phyloP scores from a whole-genome alignment of 1,140 invertebrate genomes.

The Penaeus chinensis region DNA sequence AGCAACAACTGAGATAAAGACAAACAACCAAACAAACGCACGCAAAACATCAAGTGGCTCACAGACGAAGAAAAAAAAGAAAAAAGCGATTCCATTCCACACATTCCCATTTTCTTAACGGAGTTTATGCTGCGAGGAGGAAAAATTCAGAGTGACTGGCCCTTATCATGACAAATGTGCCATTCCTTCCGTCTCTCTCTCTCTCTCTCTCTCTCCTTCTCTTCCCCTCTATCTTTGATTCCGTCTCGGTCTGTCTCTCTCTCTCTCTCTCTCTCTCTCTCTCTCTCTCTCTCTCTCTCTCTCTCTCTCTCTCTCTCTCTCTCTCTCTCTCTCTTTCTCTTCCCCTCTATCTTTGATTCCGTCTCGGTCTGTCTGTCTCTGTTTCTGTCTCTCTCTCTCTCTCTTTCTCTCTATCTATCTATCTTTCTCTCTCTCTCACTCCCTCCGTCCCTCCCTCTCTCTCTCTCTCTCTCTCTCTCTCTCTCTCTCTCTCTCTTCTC shows the following conservation, averaged over 20 bases:
- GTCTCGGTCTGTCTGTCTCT: no score
- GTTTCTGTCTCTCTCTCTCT: not conserved
- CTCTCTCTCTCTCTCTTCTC: not conserved
- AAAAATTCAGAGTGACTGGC: not conserved
- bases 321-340: not conserved
- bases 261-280: slow-evolving; percentile 3
- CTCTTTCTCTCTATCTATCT: not conserved
- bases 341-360: no score
- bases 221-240: slow-evolving; percentile 1
- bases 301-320: slow-evolving; percentile 13
- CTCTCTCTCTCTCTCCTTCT: slow-evolving; percentile 11
- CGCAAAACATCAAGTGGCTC: no score
- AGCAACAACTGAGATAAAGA: no score
- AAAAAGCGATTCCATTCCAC: no score
- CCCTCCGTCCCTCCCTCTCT: not conserved
- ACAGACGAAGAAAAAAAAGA: no score
- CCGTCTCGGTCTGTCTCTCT: slow-evolving; percentile 10
- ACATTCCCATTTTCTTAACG: no score
- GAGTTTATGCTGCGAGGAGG: no score
- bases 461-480: not conserved
- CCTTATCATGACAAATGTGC: not conserved
- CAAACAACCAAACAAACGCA: no score
- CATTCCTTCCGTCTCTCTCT: not conserved
- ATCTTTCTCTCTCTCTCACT: not conserved
- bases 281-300: not conserved